These are phyloP conservation scores for Imbricaverruca yamaguchii DNA, from an alignment of 2,888 invertebrate genomes.

Conservation along the genomic window DNA sequence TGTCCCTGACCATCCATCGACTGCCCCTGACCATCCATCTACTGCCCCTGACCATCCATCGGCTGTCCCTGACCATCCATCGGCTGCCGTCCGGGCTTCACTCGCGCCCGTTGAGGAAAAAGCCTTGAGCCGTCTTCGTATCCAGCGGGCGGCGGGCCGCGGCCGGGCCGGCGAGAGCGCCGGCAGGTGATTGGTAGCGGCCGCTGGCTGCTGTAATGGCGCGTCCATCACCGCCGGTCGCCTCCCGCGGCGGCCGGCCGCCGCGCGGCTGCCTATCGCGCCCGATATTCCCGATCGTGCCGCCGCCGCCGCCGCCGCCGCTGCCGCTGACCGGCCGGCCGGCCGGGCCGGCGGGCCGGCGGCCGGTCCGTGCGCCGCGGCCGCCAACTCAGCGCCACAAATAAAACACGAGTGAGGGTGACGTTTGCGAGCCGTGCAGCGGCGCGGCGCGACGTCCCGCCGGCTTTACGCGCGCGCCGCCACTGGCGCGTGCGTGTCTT, in stretches of 20 bases:
- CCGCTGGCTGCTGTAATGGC: slow-evolving; percentile 36
- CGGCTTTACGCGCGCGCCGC: background rate
- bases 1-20: no score
- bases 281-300: no score
- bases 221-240: slow-evolving; percentile 35
- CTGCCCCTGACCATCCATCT: no score
- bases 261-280: slow-evolving; percentile 15
- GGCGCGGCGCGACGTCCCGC: background rate
- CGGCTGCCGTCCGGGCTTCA: no score
- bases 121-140: slow-evolving; percentile 10
- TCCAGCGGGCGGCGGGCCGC: background rate
- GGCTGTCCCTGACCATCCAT: no score
- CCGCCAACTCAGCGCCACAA: background rate
- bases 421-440: slow-evolving; percentile 4
- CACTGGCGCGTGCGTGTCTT: background rate
- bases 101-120: background rate
- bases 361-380: background rate
- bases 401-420: background rate
- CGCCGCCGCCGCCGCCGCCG: no score
- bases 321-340: background rate
- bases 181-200: slow-evolving; percentile 44
- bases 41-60: no score
- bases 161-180: background rate
- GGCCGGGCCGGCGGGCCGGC: background rate
- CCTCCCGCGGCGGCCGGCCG: slow-evolving; percentile 23